These are phyloP conservation scores for Drosophila obscura DNA, from an alignment of 1,140 invertebrate genomes.

Conservation along the genomic window DNA sequence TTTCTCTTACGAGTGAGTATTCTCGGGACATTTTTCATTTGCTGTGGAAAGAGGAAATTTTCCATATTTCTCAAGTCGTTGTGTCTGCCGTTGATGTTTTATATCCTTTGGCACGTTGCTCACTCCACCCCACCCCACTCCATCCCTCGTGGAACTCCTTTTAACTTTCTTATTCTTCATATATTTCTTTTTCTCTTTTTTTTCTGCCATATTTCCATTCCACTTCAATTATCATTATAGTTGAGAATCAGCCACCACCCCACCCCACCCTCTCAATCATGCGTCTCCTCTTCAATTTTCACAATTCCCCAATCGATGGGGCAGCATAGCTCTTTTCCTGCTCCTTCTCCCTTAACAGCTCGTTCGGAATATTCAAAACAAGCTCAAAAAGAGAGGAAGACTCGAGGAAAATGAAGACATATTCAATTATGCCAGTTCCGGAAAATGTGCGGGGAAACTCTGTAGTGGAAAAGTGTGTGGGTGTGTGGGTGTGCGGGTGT, in stretches of 20 bases:
- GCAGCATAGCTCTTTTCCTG: conserved; percentile 37
- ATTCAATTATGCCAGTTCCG: conserved; percentile 58
- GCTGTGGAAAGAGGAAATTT: conserved; percentile 35
- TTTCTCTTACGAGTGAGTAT: not conserved
- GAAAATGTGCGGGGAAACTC: not conserved
- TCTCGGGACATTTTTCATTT: conserved; percentile 21
- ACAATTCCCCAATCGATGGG: conserved; percentile 59
- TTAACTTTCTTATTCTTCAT: too few relatives aligned
- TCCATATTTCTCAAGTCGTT: conserved; percentile 46
- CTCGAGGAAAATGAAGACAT: conserved; percentile 56
- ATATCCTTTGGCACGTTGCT: conserved; percentile 5
- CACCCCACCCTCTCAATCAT: conserved; percentile 37
- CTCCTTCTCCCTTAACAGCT: conserved; percentile 17
- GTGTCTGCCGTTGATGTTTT: conserved; percentile 34
- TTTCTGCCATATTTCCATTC: conserved; percentile 40
- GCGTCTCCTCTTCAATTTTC: conserved; percentile 69
- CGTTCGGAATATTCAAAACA: conserved; percentile 62
- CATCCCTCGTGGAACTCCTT: not conserved
- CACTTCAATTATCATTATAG: conserved; percentile 60
- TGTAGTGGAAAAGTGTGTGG: not conserved
- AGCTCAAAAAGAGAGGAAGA: conserved; percentile 28
- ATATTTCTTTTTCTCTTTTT: not conserved
- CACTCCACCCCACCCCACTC: not conserved
- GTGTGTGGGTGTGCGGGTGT: not conserved
- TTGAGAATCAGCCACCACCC: conserved; percentile 47